These are phyloP conservation scores for Apostichopus parvimensis DNA, from an alignment of 35 echinoderm and acorn worm species.

Conservation along the genomic window DNA sequence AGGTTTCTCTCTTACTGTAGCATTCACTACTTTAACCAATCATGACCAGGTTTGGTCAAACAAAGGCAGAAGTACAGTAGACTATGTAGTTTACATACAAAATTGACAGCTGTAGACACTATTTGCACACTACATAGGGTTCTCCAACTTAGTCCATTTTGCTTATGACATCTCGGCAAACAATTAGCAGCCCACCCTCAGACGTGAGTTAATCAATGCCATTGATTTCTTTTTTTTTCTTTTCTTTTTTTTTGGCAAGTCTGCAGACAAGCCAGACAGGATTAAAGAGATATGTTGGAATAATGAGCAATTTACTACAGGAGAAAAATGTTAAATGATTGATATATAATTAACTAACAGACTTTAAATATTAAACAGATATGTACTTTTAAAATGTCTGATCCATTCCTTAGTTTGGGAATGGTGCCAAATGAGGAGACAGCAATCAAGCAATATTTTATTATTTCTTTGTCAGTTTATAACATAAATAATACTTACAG, in stretches of 20 bases:
- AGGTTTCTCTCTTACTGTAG: neutral
- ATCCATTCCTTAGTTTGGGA: too few relatives aligned
- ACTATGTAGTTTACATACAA: neutral
- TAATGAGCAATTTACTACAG: neutral
- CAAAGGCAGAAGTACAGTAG: neutral
- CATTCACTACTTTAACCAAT: neutral
- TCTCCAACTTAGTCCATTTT: neutral
- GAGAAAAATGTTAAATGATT: too few relatives aligned
- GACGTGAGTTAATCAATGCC: neutral
- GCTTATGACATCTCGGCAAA: neutral
- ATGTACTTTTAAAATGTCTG: too few relatives aligned
- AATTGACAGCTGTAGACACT: neutral
- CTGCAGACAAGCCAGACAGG: neutral
- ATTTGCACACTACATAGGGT: neutral
- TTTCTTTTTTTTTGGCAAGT: neutral
- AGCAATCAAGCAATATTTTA: too few relatives aligned
- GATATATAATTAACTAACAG: too few relatives aligned
- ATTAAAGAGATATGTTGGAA: neutral
- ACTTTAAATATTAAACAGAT: too few relatives aligned
- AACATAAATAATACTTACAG: too few relatives aligned
- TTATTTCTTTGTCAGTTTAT: too few relatives aligned
- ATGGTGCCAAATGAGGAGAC: too few relatives aligned
- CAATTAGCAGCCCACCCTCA: neutral
- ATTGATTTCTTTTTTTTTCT: neutral
- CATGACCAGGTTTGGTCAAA: neutral